Base-by-base conservation (phyloP, 2,888 invertebrate genomes). In the Margaritifera margaritifera region DNA sequence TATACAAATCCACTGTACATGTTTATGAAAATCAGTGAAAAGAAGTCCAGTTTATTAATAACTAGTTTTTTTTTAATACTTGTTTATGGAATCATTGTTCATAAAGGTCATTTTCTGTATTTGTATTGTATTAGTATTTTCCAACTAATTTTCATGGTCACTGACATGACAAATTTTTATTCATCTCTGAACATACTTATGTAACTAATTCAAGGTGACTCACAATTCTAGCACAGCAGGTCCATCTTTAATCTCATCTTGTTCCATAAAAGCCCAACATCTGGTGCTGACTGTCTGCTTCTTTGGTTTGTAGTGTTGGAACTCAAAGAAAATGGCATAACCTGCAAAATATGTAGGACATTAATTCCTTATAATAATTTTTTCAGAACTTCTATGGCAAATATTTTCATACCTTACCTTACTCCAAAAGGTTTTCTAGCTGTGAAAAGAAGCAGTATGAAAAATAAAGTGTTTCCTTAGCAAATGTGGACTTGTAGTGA, bases 321-420 rank as follows among this genome's bases (percentile, higher is more conserved):
- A 85, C 74, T 89, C 89, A 83, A 88, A 88, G 80, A 88, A 88
- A 52, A 89, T 78, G 53, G 86, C 87, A 83, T 84, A 87, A 58
- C 85, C 89, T 88, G 75, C 1, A 81, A 81, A 55, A 65, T 42
- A 42, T 42, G 11, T 5, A 42, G 42, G 15, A 42, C 15, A 15
- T 42, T 42, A 42, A 42, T 42, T 42, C 42, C 42, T 42, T 6
- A 31, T 31, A 8, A 31, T 0, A 31, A 31, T 2, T 0, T 3
- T 2, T 42, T 42, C 11, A 11, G 0, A 42, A 42, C 42, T 42
- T 42, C 42, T 42, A 42, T 42, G 42, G 11, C 42, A 42, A 42
- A 42, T 42, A 42, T 42, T 42, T 42, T 11, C 42, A 11, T 42
- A 42, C 42, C 15, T 42, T 15, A 42, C 11, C 42, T 15, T 42